phyloP scores from a whole-genome alignment of 2,113 vertebrate species.

The Orthonyx spaldingii region DNA sequence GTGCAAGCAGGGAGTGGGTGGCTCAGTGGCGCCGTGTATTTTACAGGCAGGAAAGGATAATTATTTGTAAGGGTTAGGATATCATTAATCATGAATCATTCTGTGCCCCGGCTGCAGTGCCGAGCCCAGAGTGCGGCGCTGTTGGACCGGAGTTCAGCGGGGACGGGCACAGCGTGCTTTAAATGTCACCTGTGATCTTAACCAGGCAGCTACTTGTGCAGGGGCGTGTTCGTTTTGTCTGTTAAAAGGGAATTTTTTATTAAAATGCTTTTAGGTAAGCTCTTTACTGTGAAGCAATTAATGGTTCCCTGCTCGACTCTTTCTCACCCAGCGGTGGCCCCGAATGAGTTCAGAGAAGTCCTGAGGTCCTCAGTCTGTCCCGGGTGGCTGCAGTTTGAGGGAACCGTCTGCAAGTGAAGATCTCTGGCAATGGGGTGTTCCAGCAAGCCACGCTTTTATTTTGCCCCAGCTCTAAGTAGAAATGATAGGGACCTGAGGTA shows the following conservation, averaged over 20 bases:
- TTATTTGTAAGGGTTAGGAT: too few species aligned
- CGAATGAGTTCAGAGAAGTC: neutral
- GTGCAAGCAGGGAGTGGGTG: fast-evolving
- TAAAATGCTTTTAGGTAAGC: neutral
- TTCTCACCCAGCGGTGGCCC: neutral
- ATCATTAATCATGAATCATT: too few species aligned
- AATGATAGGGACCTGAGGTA: fast-evolving
- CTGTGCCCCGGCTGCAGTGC: neutral
- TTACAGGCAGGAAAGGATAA: too few species aligned
- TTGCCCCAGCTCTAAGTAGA: neutral
- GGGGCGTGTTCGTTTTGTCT: neutral
- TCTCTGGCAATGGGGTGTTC: neutral
- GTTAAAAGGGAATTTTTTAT: neutral
- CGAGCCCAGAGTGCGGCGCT: neutral
- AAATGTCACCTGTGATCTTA: fast-evolving
- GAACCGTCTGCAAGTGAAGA: neutral
- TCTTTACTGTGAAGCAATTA: neutral
- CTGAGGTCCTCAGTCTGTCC: neutral
- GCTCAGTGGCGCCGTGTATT: neutral
- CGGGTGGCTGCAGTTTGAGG: neutral
- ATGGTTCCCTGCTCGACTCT: neutral
- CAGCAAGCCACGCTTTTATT: neutral
- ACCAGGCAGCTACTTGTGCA: fast-evolving
- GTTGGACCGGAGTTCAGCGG: neutral
- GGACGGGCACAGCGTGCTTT: fast-evolving